Base-by-base conservation (phyloP, 2,888 invertebrate genomes). In the Nomada flava region DNA sequence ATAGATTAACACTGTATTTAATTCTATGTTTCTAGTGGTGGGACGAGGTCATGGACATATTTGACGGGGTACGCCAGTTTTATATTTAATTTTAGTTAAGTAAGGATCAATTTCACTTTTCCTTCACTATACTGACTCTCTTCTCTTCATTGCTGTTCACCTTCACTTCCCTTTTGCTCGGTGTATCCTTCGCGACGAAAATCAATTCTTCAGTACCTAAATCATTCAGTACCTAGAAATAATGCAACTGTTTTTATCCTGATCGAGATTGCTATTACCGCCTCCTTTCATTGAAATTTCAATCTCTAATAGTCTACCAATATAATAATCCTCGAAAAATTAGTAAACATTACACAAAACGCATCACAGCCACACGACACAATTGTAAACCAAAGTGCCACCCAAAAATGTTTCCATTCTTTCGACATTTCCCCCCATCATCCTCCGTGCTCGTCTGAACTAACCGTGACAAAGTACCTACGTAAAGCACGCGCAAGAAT, bases 41-140 rank as follows among this genome's bases (percentile, higher is more conserved):
- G 98, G 97, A 98, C 96, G 98, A 98, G 96, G 97, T 98, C 95
- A 97, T 98, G 97, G 98, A 98, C 96, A 97, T 98, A 95, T 98
- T 98, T 96, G 97, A 98, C 94, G 97, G 97, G 97, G 98, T 98
- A 97, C 96, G 97, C 95, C 94, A 93, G 92, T 94, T 95, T 88
- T 86, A 77, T 87, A 84, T 75, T 86, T 79, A 85, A 82, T 74
- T 60, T 2, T 86, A 87, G 71, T 81, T 82, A 62, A 78, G 26
- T 82, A 80, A 86, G 79, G 15, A 72, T 52, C 60, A 53, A n/a
- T 44, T 63, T 36, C 72, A 26, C 0, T 44, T 62, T 60, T 55
- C 23, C 52, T 60, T 47, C 11, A 26, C 15, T 50, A 15, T 57
- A 75, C 55, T 75, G 5, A 15, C n/a, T 73, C 20, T 79, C 68